These are phyloP conservation scores for Cephalopterus ornatus DNA, from an alignment of 2,113 vertebrate species.

Conservation along the genomic window DNA sequence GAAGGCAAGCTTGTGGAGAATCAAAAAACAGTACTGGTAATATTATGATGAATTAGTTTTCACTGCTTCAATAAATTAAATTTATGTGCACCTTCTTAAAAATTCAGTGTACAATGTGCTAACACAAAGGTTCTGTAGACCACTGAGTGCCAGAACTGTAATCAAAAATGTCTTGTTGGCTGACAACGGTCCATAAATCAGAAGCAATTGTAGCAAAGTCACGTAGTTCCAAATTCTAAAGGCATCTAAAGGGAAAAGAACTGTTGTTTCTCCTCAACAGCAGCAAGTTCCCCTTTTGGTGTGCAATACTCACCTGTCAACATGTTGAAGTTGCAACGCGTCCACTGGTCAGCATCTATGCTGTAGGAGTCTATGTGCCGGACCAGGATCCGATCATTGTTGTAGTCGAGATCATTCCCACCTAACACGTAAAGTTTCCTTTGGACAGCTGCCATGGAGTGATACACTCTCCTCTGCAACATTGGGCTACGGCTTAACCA, in stretches of 20 bases:
- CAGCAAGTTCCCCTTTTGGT: neutral
- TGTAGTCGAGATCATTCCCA: constrained; percentile 95
- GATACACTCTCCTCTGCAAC: constrained; percentile 95
- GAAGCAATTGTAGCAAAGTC: neutral
- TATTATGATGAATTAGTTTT: neutral
- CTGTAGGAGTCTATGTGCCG: constrained; percentile 93
- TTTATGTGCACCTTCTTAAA: neutral
- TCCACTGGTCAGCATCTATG: constrained; percentile 94
- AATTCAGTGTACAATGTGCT: neutral
- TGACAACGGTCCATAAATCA: rapidly evolving
- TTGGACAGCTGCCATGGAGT: constrained; percentile 93
- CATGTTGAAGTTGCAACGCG: constrained; percentile 90
- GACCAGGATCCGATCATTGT: constrained; percentile 94
- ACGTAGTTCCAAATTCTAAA: neutral
- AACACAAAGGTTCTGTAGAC: neutral
- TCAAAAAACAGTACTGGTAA: neutral
- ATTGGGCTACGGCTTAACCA: constrained; percentile 92
- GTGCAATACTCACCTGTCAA: constrained; percentile 81
- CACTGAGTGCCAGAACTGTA: neutral
- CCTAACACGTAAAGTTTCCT: constrained; percentile 93
- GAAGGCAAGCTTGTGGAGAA: neutral
- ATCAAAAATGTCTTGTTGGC: neutral
- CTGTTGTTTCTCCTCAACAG: neutral
- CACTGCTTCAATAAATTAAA: neutral
- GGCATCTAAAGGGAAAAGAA: neutral